phyloP scores from a whole-genome alignment of 2,797 vertebrate genomes.

The Menidia menidia region DNA sequence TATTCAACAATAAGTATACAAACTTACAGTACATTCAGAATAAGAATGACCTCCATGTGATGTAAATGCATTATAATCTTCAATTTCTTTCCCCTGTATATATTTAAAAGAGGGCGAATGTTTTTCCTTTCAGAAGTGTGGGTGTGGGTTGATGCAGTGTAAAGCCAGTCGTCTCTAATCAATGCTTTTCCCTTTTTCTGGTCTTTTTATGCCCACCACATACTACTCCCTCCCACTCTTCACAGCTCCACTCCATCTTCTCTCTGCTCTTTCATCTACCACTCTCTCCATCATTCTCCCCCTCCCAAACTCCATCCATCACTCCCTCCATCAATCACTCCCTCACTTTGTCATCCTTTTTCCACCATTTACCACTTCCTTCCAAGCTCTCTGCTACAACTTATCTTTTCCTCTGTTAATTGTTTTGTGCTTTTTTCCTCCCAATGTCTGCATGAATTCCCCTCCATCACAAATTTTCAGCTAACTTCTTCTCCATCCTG shows the following conservation, averaged over 20 bases:
- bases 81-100: background rate
- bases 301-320: constrained; percentile 15
- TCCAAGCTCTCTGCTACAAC: constrained; percentile 13
- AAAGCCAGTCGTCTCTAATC: background rate
- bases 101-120: background rate
- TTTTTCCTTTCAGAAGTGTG: constrained; percentile 4
- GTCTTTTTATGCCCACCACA: constrained; percentile 15
- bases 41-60: background rate
- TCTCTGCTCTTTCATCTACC: constrained; percentile 43
- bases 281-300: constrained; percentile 49
- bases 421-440: constrained; percentile 2
- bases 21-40: background rate
- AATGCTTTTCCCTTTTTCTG: background rate
- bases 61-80: background rate
- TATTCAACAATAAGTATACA: background rate
- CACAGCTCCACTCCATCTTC: constrained; percentile 31
- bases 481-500: constrained; percentile 4
- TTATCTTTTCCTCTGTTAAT: constrained; percentile 13
- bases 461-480: constrained; percentile 25
- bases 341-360: constrained; percentile 33
- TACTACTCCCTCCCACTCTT: constrained; percentile 17
- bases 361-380: constrained; percentile 42
- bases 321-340: constrained; percentile 42
- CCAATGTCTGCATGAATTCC: constrained; percentile 18
- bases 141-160: constrained; percentile 24